Base-by-base conservation (phyloP, 2,888 invertebrate species). In the Nemotelus nigrinus region DNA sequence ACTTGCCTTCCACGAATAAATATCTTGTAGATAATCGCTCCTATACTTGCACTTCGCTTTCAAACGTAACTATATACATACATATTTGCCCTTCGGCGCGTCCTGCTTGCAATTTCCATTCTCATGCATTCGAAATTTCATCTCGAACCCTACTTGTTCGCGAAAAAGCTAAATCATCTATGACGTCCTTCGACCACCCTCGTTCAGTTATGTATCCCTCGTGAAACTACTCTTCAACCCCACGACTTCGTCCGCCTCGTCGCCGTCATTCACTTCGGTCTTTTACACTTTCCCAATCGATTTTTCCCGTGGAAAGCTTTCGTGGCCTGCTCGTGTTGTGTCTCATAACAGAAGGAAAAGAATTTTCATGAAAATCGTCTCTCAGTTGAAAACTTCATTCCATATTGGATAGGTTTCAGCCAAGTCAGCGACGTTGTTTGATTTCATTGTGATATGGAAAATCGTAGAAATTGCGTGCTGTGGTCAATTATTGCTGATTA, bases 371-470 rank as follows among this genome's bases (percentile, higher is more conserved):
- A 70, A 70, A 6, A 25, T 25, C 55, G 47, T 60, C 41, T 72
- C 75, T 25, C 77, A 78, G 77, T 78, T 67, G 71, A 78, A 78
- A 78, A 78, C 43, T 74, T 58, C 50, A 67, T 78, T 77, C 77
- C 77, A 77, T 78, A 74, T 78, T 78, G 78, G 64, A 71, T 77
- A 67, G 77, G 78, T 78, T 74, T 74, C 74, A 60, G 10, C 48
- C 60, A 25, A 50, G 68, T 63, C 8, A 50, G 5, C 10, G 45
- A 67, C 39, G 71, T 4, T 25, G 25, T 25, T 25, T 25, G 25
- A 25, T 25, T 25, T 25, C 25, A 25, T 45, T 57, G 57, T 57
- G 55, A 53, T 70, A 55, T 57, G 25, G 45, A 39, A 55, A 44
- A 44, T 72, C 45, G 58, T 25, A n/a, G 25, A 55, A 72, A 45